Evolutionary conservation across 1,140 invertebrate species (phyloP).

Genomic region (Nylanderia fulva): DNA sequence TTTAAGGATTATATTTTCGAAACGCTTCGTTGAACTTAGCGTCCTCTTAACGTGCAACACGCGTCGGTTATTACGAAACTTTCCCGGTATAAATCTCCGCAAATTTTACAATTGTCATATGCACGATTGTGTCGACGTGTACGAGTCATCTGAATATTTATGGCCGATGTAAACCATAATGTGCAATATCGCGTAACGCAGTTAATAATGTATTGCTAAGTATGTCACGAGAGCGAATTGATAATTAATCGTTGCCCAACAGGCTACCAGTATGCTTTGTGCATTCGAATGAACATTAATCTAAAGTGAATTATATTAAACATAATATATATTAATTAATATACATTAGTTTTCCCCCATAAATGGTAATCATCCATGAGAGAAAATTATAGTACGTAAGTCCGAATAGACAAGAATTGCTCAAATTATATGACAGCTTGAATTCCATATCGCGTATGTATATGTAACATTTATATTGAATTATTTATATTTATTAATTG

Average conservation of each 20-base stretch:
- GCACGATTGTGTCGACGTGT: neutral
- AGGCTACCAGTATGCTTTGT: constrained; percentile 4
- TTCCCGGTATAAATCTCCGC: constrained; percentile 16
- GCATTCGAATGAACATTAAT: constrained; percentile 30
- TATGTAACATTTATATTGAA: neutral
- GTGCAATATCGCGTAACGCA: neutral
- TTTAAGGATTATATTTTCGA: constrained; percentile 53
- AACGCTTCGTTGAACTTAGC: constrained; percentile 41
- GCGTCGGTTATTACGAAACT: constrained; percentile 47
- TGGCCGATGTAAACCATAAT: neutral
- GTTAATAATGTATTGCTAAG: constrained; percentile 8
- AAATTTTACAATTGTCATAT: constrained; percentile 33
- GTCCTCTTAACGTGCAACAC: constrained; percentile 28
- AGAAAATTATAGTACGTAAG: neutral
- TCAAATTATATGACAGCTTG: neutral
- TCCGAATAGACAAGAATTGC: neutral
- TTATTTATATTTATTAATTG: neutral
- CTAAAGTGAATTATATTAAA: neutral
- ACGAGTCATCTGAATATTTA: neutral
- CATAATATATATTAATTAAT: constrained; percentile 6
- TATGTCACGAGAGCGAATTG: constrained; percentile 8
- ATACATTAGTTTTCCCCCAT: neutral
- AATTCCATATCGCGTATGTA: neutral
- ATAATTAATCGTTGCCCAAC: constrained; percentile 37
- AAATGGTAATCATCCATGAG: neutral